phyloP scores from a whole-genome alignment of 2,797 vertebrate species.

The Sternotherus odoratus region DNA sequence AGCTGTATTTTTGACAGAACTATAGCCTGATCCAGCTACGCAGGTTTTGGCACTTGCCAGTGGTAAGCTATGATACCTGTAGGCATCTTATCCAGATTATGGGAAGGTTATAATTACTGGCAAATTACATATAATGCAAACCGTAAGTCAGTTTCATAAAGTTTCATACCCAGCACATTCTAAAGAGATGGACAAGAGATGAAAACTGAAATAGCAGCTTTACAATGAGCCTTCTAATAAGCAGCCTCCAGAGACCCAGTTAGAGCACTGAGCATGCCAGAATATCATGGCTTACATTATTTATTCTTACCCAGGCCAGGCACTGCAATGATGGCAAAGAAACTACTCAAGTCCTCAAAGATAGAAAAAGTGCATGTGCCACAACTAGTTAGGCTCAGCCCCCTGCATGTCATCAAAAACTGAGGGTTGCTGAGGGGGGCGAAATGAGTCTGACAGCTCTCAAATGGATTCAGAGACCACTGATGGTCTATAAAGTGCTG shows the following conservation, averaged over 20 bases:
- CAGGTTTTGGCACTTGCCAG: slow-evolving; percentile 22
- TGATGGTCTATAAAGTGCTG: neutral
- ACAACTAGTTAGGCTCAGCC: neutral
- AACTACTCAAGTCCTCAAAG: neutral
- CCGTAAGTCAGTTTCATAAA: neutral
- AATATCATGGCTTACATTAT: rapidly evolving
- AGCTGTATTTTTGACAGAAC: slow-evolving; percentile 68
- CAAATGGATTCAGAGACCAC: neutral
- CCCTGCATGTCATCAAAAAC: neutral
- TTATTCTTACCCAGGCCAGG: neutral
- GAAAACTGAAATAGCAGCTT: neutral
- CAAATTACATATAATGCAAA: neutral
- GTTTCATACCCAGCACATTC: neutral
- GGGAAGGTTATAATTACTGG: neutral
- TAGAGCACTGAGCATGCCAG: neutral
- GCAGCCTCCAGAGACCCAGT: neutral
- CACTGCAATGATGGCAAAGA: neutral
- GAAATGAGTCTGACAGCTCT: neutral
- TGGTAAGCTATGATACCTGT: slow-evolving; percentile 35
- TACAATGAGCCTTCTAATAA: neutral
- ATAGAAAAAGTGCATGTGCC: neutral
- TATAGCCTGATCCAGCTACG: slow-evolving; percentile 61
- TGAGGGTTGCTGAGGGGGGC: neutral
- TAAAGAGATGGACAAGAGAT: neutral
- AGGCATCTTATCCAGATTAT: neutral